Evolutionary conservation across 2,113 vertebrate species (phyloP), one percentile per base, ranked within the genome.

Genomic region (Chroicocephalus ridibundus): DNA sequence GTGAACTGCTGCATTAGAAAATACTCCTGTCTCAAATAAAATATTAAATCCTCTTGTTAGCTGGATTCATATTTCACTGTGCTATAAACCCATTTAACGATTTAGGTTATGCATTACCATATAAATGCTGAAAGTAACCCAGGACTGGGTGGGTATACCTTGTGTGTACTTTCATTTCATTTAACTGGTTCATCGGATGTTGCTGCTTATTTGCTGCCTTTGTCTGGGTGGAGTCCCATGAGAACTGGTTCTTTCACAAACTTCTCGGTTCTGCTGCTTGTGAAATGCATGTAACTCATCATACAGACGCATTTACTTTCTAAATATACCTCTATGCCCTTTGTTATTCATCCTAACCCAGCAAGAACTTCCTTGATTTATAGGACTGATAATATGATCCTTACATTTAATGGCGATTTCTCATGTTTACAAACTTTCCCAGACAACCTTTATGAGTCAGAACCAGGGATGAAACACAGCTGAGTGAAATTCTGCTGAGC

Each of bases 201-300:
- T 68, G 76, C 70, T 65, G 72, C 78, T 88, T 82, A 60, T 95
- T 96, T 83, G 70, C 55, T 92, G 32, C 13, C 57, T 68, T 69
- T 20, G 5, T 16, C 61, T 57, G 89, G 91, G 94, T 77, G 93
- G 95, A 84, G 90, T 32, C 85, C 57, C 54, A 14, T n/a, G 34
- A 88, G 87, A 97, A 94, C 94, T 80, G 88, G 76, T 88, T 97
- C 80, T 82, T 94, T 93, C 71, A 91, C 70, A 34, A 76, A 47
- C 62, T 94, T 93, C 47, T 94, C 54, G 22, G 57, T 64, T 81
- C 51, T 95, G 58, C 78, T 81, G 82, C 87, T 81, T 95, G 44
- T 85, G 82, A 89, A 95, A 61, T 89, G n/a, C 11, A 26, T 32
- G 38, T 65, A 78, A 66, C 82, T 92, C 91, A 75, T 70, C 83